Evolutionary conservation across 2,888 invertebrate genomes (phyloP).

Genomic region (Lycia hirtaria): DNA sequence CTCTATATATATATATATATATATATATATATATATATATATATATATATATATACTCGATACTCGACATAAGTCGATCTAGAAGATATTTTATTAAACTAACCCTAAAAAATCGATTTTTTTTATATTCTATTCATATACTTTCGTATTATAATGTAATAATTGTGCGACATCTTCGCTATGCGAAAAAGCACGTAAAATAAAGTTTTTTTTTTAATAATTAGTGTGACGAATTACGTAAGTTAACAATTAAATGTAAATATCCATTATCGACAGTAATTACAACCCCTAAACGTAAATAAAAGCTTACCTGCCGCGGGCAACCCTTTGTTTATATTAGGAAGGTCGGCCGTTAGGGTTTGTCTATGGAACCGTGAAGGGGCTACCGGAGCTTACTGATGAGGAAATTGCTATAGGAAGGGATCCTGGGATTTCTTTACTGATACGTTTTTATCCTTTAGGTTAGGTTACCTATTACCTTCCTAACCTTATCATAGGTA

Average conservation of each 20-base stretch:
- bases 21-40: too few species aligned
- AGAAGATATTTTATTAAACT: too few species aligned
- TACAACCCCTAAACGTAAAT: conserved; percentile 43
- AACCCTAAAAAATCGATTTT: too few species aligned
- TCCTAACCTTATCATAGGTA: background rate
- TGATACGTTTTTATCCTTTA: conserved; percentile 16
- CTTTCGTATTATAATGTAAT: too few species aligned
- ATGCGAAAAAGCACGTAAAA: too few species aligned
- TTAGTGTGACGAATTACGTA: too few species aligned
- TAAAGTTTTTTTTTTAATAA: too few species aligned
- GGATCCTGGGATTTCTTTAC: conserved; percentile 27
- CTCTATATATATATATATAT: too few species aligned
- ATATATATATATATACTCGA: too few species aligned
- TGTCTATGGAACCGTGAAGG: conserved; percentile 56
- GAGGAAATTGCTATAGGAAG: conserved; percentile 44
- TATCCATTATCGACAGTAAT: conserved; percentile 6
- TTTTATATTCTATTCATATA: too few species aligned
- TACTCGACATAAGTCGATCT: too few species aligned
- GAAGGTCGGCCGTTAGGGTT: conserved; percentile 66
- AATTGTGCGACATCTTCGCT: too few species aligned
- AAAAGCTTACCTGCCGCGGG: conserved; percentile 47
- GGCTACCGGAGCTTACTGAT: conserved; percentile 50
- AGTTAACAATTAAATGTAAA: conserved; percentile 2
- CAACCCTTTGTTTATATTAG: conserved; percentile 66
- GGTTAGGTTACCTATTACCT: background rate